Conservation (phyloP, 1,140 invertebrate genomes). For the Drosophila carrolli region DNA sequence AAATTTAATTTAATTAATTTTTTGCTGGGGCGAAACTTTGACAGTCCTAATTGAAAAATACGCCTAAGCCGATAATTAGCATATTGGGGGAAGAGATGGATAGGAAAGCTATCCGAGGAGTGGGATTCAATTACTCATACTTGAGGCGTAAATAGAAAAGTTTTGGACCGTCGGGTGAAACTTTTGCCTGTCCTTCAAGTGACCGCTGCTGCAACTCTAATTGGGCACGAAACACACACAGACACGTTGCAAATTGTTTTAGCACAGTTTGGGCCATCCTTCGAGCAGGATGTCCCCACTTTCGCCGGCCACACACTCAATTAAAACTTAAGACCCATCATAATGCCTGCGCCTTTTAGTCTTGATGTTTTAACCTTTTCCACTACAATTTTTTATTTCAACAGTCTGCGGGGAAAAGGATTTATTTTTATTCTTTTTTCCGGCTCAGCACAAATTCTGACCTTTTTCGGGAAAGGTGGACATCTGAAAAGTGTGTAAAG, state of each 20-base stretch:
- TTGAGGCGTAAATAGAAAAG: slow-evolving; percentile 75
- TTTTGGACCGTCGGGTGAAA: slow-evolving; percentile 55
- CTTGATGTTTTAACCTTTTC: slow-evolving; percentile 77
- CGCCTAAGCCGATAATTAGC: slow-evolving; percentile 80
- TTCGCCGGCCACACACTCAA: slow-evolving; percentile 68
- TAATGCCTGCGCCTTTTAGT: slow-evolving; percentile 78
- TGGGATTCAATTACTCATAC: slow-evolving; percentile 80
- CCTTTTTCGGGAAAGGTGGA: slow-evolving; percentile 28
- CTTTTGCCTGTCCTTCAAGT: slow-evolving; percentile 71
- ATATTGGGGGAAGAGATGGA: slow-evolving; percentile 35
- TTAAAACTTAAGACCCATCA: slow-evolving; percentile 83
- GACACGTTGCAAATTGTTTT: slow-evolving; percentile 77
- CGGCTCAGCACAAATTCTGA: slow-evolving; percentile 50
- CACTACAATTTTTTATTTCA: slow-evolving; percentile 35
- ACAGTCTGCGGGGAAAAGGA: slow-evolving; percentile 55
- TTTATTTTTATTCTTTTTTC: slow-evolving; percentile 62
- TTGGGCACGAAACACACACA: slow-evolving; percentile 58
- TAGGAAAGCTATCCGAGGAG: slow-evolving; percentile 1
- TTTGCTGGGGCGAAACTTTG: slow-evolving; percentile 46
- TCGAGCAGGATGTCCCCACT: slow-evolving; percentile 15
- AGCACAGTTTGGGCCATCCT: slow-evolving; percentile 68
- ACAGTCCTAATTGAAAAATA: slow-evolving; percentile 74
- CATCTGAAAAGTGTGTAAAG: slow-evolving; percentile 79
- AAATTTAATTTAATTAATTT: slow-evolving; percentile 73
- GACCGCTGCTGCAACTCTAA: slow-evolving; percentile 76